phyloP scores from a whole-genome alignment of 2,113 vertebrate species.

The Bos javanicus region DNA sequence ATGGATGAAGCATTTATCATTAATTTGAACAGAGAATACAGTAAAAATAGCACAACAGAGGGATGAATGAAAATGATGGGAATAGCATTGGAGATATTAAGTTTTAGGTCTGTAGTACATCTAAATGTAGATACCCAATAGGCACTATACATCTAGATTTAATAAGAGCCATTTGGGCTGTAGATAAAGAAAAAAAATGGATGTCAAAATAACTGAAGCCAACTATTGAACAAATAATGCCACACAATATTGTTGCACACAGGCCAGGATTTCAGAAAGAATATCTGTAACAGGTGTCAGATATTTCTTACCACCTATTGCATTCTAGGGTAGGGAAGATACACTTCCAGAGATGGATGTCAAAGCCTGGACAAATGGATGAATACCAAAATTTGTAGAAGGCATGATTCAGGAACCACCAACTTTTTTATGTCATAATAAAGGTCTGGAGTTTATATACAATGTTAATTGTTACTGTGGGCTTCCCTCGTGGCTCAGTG shows the following conservation, averaged over 20 bases:
- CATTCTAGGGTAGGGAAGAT: not conserved
- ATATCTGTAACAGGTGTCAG: not conserved
- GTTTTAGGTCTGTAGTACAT: not conserved
- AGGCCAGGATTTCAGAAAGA: not conserved
- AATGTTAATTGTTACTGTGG: not conserved
- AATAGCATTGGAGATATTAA: not conserved
- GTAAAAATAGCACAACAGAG: not conserved
- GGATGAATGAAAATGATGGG: not conserved
- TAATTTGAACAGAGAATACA: not conserved
- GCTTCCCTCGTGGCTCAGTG: not conserved
- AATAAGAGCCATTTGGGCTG: not conserved
- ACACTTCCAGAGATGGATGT: not conserved
- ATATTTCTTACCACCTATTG: not conserved
- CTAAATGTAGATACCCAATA: not conserved
- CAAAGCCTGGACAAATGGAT: not conserved
- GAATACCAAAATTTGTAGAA: not conserved
- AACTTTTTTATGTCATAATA: not conserved
- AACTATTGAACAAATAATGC: not conserved
- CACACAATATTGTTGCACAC: not conserved
- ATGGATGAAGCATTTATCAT: not conserved
- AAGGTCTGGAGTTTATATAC: rapidly evolving
- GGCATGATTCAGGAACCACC: not conserved
- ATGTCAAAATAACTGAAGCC: not conserved
- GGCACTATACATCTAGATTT: not conserved
- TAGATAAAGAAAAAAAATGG: not conserved